These are phyloP conservation scores for Pimephales promelas DNA, from an alignment of 2,113 vertebrate genomes.

Conservation along the genomic window DNA sequence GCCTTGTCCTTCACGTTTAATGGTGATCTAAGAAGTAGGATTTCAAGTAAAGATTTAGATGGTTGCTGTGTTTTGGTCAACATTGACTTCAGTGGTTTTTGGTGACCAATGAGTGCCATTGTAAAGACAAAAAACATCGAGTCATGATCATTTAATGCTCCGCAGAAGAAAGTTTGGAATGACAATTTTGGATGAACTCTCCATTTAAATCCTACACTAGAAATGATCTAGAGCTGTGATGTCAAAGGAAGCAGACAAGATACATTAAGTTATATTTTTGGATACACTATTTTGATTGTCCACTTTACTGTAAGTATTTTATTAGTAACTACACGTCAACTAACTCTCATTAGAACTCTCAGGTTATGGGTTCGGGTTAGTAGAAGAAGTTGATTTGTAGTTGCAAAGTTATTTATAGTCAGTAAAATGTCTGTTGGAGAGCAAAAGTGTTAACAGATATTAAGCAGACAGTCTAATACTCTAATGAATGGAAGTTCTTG, in stretches of 20 bases:
- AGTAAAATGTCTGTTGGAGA: too few species aligned
- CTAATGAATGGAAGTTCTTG: too few species aligned
- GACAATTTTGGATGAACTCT: background rate
- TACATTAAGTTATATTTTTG: background rate
- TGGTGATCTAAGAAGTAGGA: background rate
- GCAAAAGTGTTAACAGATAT: too few species aligned
- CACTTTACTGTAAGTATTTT: too few species aligned
- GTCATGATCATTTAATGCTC: background rate
- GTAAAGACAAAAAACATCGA: background rate
- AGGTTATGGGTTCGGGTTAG: too few species aligned
- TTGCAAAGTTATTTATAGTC: too few species aligned
- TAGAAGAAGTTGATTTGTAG: too few species aligned
- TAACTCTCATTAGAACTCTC: too few species aligned
- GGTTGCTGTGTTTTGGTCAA: background rate
- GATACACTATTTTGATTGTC: too few species aligned
- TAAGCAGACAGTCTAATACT: too few species aligned
- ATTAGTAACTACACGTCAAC: too few species aligned
- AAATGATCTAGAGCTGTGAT: background rate
- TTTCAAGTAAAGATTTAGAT: background rate
- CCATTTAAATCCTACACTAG: background rate
- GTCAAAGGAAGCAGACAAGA: background rate
- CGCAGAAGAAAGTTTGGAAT: background rate
- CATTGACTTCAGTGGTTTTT: background rate
- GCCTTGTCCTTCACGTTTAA: conserved; percentile 19
- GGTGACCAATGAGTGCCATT: background rate